Evolutionary conservation across 2,797 vertebrate genomes (phyloP), one percentile per base, ranked within the genome.

Genomic region (Clamator glandarius): DNA sequence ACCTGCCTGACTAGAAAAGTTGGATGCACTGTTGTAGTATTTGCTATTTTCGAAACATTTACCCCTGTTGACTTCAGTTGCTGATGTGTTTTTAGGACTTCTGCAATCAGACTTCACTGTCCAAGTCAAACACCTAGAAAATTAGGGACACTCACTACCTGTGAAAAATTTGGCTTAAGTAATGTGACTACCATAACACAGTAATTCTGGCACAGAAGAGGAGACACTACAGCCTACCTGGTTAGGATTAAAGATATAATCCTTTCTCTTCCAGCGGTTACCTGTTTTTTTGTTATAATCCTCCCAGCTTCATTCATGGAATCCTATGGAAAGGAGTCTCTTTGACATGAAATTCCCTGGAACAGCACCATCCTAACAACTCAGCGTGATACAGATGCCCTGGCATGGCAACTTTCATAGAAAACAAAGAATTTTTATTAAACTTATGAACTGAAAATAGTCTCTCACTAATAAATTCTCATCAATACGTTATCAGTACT

Each of bases 1-100:
- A 92, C 91, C 35, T 91, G 82, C 79, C 79, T 54, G 54, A 88
- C 76, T 54, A 54, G 84, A 91, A 83, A 75, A 67, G 29, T 84
- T 86, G 51, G 74, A 79, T 42, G 42, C 29, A 5, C 58, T 86
- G 44, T 24, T 81, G n/a, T 28, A 54, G 59, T 41, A 39, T 25
- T 94, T 68, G 50, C 33, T 72, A 3, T 92, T 87, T 76, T 59
- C 39, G 62, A 66, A 92, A 72, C 35, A 69, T 25, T 54, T 83
- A 9, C 17, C 9, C 26, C 18, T 1, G 5, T 48, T 84, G 67
- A 42, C 21, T 77, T 84, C 18, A 46, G 46, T 50, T 92, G 73
- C n/a, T 63, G 29, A 72, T 83, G 11, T 80, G n/a, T 20, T 61
- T 84, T 88, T 80, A 85, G 17, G 61, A 73, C 36, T 83, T 89